Conservation (phyloP, 2,888 invertebrate species). For the Chrysolina haemoptera region DNA sequence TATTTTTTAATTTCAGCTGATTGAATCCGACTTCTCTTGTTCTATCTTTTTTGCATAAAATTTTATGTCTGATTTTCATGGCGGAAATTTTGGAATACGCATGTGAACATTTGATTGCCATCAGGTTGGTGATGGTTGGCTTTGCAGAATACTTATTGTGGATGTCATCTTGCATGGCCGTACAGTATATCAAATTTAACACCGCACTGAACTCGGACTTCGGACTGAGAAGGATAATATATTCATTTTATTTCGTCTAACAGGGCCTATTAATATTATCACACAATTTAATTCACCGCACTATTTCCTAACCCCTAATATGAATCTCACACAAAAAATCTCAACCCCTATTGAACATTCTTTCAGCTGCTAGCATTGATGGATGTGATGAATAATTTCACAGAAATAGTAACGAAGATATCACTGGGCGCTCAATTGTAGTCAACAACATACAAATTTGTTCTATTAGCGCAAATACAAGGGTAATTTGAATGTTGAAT, state of each 20-base stretch:
- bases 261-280: not conserved
- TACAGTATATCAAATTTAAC: no score
- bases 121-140: no score
- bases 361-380: slow-evolving; percentile 33
- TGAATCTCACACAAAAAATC: slow-evolving; percentile 3
- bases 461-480: slow-evolving; percentile 51
- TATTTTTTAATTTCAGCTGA: no score
- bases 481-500: slow-evolving; percentile 54
- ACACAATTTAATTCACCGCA: not conserved
- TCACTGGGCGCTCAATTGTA: slow-evolving; percentile 42
- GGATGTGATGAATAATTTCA: slow-evolving; percentile 29
- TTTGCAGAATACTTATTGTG: no score
- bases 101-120: no score
- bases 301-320: slow-evolving; percentile 3
- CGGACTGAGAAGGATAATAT: not conserved
- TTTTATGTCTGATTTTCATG: no score
- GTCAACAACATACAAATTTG: slow-evolving; percentile 41
- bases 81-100: no score
- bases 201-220: no score
- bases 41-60: no score
- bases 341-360: slow-evolving; percentile 26
- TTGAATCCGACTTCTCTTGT: no score
- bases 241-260: not conserved
- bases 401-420: slow-evolving; percentile 44
- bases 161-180: no score